Base-by-base conservation (phyloP, 1,140 invertebrate genomes). In the Drosophila jambulina region DNA sequence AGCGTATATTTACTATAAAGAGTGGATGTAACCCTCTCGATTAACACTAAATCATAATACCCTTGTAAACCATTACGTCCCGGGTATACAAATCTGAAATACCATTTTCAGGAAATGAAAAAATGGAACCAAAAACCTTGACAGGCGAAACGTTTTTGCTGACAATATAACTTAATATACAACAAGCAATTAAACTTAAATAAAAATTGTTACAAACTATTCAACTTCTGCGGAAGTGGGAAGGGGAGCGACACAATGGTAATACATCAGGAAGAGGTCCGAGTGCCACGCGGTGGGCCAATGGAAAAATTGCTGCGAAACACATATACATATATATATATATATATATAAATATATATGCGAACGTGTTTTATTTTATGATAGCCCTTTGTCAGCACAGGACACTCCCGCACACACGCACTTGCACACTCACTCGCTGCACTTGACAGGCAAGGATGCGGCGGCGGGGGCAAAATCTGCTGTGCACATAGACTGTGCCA, bases 131-230 rank as follows among this genome's bases (percentile, higher is more conserved):
- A 38, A 21, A 58, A 70, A 9, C 21, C 38, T 34, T 78, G 82
- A 82, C 82, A 78, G 58, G 61, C 71, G 46, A 70, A 63, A 48
- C 59, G 58, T 75, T 78, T 71, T 63, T 58, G 53, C 75, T 78
- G 71, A 76, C 65, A 57, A 78, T 84, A 88, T 83, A 88, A 84
- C 80, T 78, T 83, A 88, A 87, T 87, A 88, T 75, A 78, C 84
- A 88, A 78, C 84, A 83, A 84, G 83, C 83, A 87, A 87, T 88
- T 87, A 87, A 87, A 87, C 83, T 87, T 80, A 87, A 77, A 88
- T 87, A 87, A 86, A 87, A 87, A 83, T 83, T 77, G 84, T 83
- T 77, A 88, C 80, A 87, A 88, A 77, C 83, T 83, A 80, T 76
- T 63, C 69, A 82, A 56, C 62, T 61, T 67, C 58, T 36, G 43